These are phyloP conservation scores for Mizuhopecten yessoensis DNA, from an alignment of 1,140 invertebrate genomes.

Conservation along the genomic window DNA sequence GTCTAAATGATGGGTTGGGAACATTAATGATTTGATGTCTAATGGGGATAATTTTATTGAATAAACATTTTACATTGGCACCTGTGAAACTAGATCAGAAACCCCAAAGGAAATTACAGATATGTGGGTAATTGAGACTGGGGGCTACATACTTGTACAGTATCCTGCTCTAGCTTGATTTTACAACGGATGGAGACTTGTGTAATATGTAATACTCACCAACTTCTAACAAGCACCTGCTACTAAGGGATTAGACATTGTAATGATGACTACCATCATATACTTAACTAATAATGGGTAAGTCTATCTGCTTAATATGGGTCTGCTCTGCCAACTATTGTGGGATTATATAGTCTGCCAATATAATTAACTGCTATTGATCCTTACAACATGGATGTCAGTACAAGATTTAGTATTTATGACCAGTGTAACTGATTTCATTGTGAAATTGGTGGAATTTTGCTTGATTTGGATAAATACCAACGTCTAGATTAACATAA, in stretches of 20 bases:
- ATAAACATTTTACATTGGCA: not conserved
- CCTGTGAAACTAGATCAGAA: not conserved
- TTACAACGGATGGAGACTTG: not conserved
- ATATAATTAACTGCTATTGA: not conserved
- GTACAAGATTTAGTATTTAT: not conserved
- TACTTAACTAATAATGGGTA: not conserved
- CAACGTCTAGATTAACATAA: too few relatives aligned
- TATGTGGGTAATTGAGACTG: not conserved
- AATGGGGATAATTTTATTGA: not conserved
- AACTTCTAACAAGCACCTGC: too few relatives aligned
- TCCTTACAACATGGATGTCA: not conserved
- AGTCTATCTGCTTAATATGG: not conserved
- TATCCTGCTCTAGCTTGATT: not conserved
- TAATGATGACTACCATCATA: not conserved
- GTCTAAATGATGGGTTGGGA: not conserved
- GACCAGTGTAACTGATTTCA: too few relatives aligned
- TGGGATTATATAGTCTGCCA: not conserved
- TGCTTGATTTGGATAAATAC: not conserved
- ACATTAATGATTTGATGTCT: not conserved
- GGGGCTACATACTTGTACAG: not conserved
- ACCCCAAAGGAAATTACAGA: not conserved
- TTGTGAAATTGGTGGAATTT: not conserved
- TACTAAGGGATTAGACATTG: not conserved
- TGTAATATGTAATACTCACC: not conserved
- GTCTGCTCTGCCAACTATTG: not conserved